Conservation (phyloP, 1,140 invertebrate genomes). For the Lordiphosa mommai region DNA sequence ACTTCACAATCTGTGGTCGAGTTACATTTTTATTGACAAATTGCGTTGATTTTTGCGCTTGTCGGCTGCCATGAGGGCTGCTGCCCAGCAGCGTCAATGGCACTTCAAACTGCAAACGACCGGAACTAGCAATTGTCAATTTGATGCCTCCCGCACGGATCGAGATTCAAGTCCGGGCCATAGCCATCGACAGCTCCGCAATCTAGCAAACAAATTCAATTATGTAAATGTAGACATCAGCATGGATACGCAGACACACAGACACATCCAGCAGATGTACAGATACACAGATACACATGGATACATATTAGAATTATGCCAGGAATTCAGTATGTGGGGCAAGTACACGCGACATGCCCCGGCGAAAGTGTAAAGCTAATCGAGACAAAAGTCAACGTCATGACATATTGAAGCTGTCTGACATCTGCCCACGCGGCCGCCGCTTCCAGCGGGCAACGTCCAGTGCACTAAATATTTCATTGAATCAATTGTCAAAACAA, state of each 20-base stretch:
- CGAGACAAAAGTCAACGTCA: conserved; percentile 52
- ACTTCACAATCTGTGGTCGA: conserved; percentile 73
- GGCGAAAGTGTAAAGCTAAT: conserved; percentile 56
- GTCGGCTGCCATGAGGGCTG: conserved; percentile 47
- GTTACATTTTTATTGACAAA: conserved; percentile 79
- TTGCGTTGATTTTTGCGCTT: conserved; percentile 75
- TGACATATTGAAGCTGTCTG: conserved; percentile 52
- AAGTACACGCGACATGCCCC: conserved; percentile 45
- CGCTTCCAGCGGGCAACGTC: conserved; percentile 13
- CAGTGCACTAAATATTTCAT: conserved; percentile 71
- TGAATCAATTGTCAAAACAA: conserved; percentile 78
- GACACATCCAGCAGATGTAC: not conserved
- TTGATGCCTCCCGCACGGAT: conserved; percentile 59
- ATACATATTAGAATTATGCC: conserved; percentile 41
- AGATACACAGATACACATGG: not conserved
- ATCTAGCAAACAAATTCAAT: conserved; percentile 79
- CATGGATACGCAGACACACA: conserved; percentile 22
- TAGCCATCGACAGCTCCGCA: conserved; percentile 68
- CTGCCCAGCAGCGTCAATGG: conserved; percentile 60
- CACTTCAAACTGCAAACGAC: conserved; percentile 77
- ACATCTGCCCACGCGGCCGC: conserved; percentile 29
- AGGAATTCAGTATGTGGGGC: conserved; percentile 56
- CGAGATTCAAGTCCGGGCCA: conserved; percentile 6
- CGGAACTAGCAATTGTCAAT: conserved; percentile 77
- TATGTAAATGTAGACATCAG: conserved; percentile 78